Base-by-base conservation (phyloP, 1,140 invertebrate species). In the Leucophenga varia region DNA sequence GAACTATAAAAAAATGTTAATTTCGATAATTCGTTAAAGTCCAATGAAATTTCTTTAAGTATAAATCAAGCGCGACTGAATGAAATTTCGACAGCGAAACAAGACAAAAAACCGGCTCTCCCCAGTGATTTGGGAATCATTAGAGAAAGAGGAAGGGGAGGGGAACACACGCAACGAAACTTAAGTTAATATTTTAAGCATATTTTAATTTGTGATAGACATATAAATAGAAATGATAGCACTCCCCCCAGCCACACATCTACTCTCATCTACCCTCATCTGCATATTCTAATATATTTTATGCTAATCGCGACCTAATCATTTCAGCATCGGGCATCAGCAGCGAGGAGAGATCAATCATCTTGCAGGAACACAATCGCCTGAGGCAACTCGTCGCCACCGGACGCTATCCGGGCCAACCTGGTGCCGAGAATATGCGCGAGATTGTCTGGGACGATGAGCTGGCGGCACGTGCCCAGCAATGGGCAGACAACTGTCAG, bases 401-500 rank as follows among this genome's bases (percentile, higher is more conserved):
- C 35, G 88, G 88, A 19, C 80, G 82, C 59, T 80, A 89, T 51
- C 79, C 78, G 36, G 81, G 82, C 14, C 88, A 89, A 56, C 82
- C 84, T n/a, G 81, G 83, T 14, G 82, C 86, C 1, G 84, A 85
- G 49, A 89, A 89, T 77, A 86, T 86, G 81, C 82, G 82, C 78
- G 84, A 89, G 77, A 83, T 91, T 85, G 87, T 83, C 55, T 92
- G 90, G 90, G 89, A 92, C 68, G 86, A 90, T 34, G 87, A 91
- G 67, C 75, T 93, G 39, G 90, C 90, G 14, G 70, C 77, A 1
- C 79, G 83, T 32, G 89, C 90, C 3, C 89, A 91, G 67, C 79
- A 81, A 54, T 90, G 89, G 86, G 84, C 89, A 0, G 82, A 87
- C 52, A 81, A 83, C 36, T 92, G 89, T 68, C 78, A 79, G 7